Evolutionary conservation across 2,888 invertebrate genomes (phyloP), one percentile per base, ranked within the genome.

Genomic region (Beris chalybata): DNA sequence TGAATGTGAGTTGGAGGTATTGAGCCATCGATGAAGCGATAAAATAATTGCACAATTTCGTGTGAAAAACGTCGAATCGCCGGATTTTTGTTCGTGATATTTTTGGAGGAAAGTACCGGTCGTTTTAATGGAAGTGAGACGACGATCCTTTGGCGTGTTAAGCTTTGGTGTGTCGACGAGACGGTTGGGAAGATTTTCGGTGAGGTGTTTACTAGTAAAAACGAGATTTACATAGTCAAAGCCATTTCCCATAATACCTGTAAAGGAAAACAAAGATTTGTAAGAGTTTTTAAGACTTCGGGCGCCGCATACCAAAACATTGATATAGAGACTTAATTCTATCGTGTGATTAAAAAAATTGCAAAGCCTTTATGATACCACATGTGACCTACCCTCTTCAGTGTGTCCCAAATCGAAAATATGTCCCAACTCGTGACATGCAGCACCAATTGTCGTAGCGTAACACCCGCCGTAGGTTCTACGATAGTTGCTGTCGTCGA

Each of bases 361-460:
- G 22, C 22, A 2, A 22, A 22, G 22, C 22, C 22, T 22, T 22
- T 22, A n/a, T n/a, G n/a, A n/a, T n/a, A n/a, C n/a, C n/a, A 22
- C 22, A 1, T 22, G 1, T 3, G 22, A 38, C 38, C 1, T 7
- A 38, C 38, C 97, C 72, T 90, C 87, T 72, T 87, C 86, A 0
- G 94, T 92, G 77, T 97, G 97, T 0, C 95, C 96, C 66, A 97
- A 85, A 81, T 96, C 95, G 79, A 97, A 95, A 0, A 93, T 93
- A 78, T 97, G 97, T 13, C 93, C 93, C 55, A 97, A 83, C 83
- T 97, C 97, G 79, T 97, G 97, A 48, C 95, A 88, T 7, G 93
- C 90, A 13, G 95, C 91, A 13, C 97, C 97, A 48, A 97, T 81
- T 15, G 94, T 94, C 5, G 95, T 94, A 13, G 95, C 90, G 80